These are phyloP conservation scores for Sebastes trivittatus DNA, from an alignment of 2,797 vertebrate genomes.

Conservation along the genomic window DNA sequence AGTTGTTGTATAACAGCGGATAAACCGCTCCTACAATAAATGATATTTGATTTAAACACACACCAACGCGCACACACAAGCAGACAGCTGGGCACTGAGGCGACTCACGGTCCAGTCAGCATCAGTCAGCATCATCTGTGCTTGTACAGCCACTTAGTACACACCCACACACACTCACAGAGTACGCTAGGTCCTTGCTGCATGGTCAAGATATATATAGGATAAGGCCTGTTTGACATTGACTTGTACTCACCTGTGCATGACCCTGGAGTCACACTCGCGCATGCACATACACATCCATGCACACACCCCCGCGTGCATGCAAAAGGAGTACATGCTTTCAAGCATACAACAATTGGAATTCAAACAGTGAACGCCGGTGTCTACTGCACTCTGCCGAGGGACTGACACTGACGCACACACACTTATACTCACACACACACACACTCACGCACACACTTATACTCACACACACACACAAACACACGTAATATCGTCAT, in stretches of 20 bases:
- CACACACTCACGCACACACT: not conserved
- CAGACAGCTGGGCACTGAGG: conserved; percentile 56
- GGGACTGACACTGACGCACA: conserved; percentile 15
- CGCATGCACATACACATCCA: not conserved
- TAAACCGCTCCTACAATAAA: conserved; percentile 49
- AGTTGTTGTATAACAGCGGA: conserved; percentile 61
- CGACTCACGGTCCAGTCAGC: conserved; percentile 58
- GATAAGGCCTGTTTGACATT: conserved; percentile 31
- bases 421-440: not conserved
- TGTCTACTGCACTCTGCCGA: conserved; percentile 45
- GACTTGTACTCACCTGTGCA: conserved; percentile 30
- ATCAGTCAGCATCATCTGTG: conserved; percentile 61
- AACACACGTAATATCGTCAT: conserved; percentile 56
- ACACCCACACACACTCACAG: not conserved
- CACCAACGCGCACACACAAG: conserved; percentile 3
- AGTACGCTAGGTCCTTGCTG: conserved; percentile 8
- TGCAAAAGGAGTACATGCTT: not conserved
- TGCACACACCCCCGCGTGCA: not conserved
- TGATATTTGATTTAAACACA: conserved; percentile 54
- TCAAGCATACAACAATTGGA: conserved; percentile 38
- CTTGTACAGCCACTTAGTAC: conserved; percentile 21
- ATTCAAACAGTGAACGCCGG: conserved; percentile 49
- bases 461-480: not conserved
- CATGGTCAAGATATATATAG: conserved; percentile 17
- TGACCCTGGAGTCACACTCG: not conserved